Conservation (phyloP, 2,113 vertebrate genomes). For the Neolamprologus devosi region DNA sequence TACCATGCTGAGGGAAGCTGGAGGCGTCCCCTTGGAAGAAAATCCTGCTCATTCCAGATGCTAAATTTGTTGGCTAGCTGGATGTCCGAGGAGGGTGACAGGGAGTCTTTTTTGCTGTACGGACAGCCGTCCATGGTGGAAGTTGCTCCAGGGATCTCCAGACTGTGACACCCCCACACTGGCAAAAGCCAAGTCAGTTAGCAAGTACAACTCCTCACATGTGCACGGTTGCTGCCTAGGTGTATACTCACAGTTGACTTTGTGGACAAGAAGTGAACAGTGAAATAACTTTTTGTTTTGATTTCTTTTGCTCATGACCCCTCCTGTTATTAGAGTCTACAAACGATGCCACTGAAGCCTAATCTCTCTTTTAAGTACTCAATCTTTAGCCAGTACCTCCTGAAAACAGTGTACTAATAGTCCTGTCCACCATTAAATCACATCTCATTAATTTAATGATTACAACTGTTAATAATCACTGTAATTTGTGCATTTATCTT, state of each 20-base stretch:
- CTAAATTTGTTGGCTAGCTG: not conserved
- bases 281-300: not conserved
- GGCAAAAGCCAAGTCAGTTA: not conserved
- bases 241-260: not conserved
- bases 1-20: not conserved
- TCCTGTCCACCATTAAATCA: conserved; percentile 25
- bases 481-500: conserved; percentile 46
- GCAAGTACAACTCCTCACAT: not conserved
- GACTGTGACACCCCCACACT: not conserved
- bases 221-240: not conserved
- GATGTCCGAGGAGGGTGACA: not conserved
- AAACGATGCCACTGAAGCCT: not conserved
- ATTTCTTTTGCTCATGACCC: not conserved
- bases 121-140: not conserved
- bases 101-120: not conserved
- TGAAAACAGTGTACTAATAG: not conserved
- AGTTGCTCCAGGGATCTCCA: not conserved
- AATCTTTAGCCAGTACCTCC: not conserved
- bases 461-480: conserved; percentile 39
- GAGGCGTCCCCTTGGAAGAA: not conserved
- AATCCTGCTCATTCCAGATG: not conserved
- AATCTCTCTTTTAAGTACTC: not conserved
- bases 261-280: not conserved
- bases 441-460: conserved; percentile 34
- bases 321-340: conserved; percentile 38